These are phyloP conservation scores for Andrena chrysosceles DNA, from an alignment of 2,888 invertebrate species.

Conservation along the genomic window DNA sequence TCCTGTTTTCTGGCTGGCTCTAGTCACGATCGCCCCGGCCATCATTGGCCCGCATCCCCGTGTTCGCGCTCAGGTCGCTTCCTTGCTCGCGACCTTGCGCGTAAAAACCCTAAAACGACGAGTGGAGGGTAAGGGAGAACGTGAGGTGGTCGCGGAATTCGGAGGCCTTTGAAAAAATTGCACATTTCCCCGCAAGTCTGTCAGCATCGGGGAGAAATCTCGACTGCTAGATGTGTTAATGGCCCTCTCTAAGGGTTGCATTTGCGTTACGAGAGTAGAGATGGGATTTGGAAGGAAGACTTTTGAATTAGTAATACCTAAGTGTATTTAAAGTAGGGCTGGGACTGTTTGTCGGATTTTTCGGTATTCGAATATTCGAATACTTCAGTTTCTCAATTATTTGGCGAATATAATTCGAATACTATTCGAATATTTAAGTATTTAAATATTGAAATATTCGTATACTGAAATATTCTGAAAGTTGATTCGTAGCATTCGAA, in stretches of 20 bases:
- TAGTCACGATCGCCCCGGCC: constrained; percentile 60
- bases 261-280: background rate
- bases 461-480: too few species aligned
- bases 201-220: background rate
- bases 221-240: background rate
- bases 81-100: constrained; percentile 40
- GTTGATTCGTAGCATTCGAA: too few species aligned
- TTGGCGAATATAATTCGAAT: too few species aligned
- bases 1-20: constrained; percentile 68
- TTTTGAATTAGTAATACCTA: too few species aligned
- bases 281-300: too few species aligned
- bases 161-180: constrained; percentile 25
- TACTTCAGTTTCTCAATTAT: too few species aligned
- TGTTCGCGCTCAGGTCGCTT: constrained; percentile 40
- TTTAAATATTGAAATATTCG: too few species aligned
- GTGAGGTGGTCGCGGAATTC: background rate
- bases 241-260: background rate
- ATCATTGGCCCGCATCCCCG: constrained; percentile 56
- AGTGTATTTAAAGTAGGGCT: too few species aligned
- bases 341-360: too few species aligned
- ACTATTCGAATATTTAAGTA: too few species aligned
- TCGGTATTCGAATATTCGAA: too few species aligned
- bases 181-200: background rate
- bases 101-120: constrained; percentile 7
- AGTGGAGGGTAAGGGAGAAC: background rate